Conservation (phyloP, 2,797 vertebrate genomes). For the Anniella stebbinsi region DNA sequence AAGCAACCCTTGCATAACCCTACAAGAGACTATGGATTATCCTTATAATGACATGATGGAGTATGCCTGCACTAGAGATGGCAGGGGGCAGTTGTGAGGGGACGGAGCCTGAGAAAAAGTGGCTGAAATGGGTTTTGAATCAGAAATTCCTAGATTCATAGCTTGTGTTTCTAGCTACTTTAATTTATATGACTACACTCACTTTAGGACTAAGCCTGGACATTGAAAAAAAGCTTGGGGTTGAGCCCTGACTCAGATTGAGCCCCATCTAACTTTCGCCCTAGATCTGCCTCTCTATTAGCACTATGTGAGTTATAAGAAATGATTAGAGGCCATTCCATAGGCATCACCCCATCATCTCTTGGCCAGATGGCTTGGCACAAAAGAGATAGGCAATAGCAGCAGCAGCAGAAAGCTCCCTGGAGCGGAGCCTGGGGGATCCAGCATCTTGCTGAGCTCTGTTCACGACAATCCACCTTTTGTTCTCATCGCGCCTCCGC, state of each 20-base stretch:
- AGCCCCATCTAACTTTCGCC: background rate
- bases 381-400: slow-evolving; percentile 28
- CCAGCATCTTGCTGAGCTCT: slow-evolving; percentile 21
- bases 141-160: background rate
- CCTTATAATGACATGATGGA: background rate
- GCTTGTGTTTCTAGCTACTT: background rate
- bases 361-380: slow-evolving; percentile 39
- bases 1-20: too few relatives aligned
- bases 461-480: slow-evolving; percentile 29
- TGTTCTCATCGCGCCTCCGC: slow-evolving; percentile 22
- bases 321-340: background rate
- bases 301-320: background rate
- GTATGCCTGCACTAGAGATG: background rate
- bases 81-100: background rate
- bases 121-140: background rate
- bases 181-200: background rate
- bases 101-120: background rate
- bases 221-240: background rate
- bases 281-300: background rate
- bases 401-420: slow-evolving; percentile 1
- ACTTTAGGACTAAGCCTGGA: background rate
- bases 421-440: background rate
- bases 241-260: background rate
- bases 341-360: background rate
- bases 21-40: too few relatives aligned